Evolutionary conservation across 2,797 vertebrate genomes (phyloP).

Genomic region (Phataginus tricuspis): DNA sequence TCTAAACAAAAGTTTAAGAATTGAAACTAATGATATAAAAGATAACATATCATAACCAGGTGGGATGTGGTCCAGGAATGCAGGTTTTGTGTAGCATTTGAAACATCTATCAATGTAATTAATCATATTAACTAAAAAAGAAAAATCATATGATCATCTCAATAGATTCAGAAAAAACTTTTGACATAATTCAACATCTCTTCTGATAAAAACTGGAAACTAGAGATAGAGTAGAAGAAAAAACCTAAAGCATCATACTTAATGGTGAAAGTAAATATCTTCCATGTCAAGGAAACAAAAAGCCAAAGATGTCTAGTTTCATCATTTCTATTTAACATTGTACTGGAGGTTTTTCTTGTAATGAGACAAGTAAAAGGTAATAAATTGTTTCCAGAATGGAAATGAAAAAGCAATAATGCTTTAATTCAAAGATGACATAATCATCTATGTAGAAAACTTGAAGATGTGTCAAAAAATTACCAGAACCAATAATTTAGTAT

Average conservation of each 20-base stretch:
- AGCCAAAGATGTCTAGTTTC: background rate
- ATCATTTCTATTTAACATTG: background rate
- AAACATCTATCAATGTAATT: background rate
- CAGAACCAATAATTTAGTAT: background rate
- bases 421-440: background rate
- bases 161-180: constrained; percentile 4
- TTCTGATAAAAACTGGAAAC: background rate
- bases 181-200: background rate
- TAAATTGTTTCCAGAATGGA: background rate
- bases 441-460: background rate
- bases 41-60: background rate
- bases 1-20: background rate
- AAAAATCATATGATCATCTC: background rate
- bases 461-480: background rate
- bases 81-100: background rate
- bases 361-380: background rate
- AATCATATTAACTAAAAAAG: background rate
- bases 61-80: background rate
- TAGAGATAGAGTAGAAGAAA: background rate
- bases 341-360: background rate
- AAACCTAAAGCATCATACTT: background rate
- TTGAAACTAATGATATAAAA: background rate
- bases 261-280: background rate
- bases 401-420: background rate
- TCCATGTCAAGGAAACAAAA: background rate